A percentile compares a stretch with the other conserved stretches of the same genome.
Conservation (phyloP, 2,888 invertebrate genomes). For the Nomada hirtipes region DNA sequence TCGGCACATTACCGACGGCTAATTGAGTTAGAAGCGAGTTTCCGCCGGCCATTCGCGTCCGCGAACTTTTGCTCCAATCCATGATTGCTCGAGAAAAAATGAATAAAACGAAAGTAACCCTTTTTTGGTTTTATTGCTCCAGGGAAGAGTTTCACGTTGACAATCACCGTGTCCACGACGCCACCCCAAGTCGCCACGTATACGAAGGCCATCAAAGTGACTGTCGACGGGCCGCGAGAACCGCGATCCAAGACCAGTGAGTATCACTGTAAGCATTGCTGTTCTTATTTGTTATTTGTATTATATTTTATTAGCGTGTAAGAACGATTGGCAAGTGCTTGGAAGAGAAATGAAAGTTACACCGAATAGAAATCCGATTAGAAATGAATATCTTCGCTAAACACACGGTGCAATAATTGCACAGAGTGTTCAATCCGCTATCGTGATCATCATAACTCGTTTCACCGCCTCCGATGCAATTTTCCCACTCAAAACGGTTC, state of each 20-base stretch:
- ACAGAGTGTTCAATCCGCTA: not conserved
- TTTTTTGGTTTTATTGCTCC: conserved; percentile 73
- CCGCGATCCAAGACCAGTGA: conserved; percentile 97
- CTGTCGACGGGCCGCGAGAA: conserved; percentile 98
- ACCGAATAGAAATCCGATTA: not conserved
- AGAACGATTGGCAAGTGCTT: not conserved
- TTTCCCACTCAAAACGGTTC: not conserved
- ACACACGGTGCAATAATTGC: not conserved
- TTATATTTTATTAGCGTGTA: conserved; percentile 13
- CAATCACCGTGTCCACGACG: conserved; percentile 96
- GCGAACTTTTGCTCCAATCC: conserved; percentile 74
- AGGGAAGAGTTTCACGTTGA: conserved; percentile 99
- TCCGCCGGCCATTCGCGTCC: conserved; percentile 79
- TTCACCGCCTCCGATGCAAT: not conserved
- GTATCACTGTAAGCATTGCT: conserved; percentile 86
- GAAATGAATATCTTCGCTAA: too few relatives aligned
- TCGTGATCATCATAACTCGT: not conserved
- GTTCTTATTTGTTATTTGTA: conserved; percentile 68
- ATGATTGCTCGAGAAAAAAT: conserved; percentile 20
- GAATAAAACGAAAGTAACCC: not conserved
- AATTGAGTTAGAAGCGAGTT: conserved; percentile 80
- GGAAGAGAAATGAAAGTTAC: too few relatives aligned
- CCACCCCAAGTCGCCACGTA: conserved; percentile 99
- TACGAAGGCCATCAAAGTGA: conserved; percentile 98
- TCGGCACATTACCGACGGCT: conserved; percentile 80